Base-by-base conservation (phyloP, 92 coral and sea anemone genomes). In the Palythoa caribaeorum region DNA sequence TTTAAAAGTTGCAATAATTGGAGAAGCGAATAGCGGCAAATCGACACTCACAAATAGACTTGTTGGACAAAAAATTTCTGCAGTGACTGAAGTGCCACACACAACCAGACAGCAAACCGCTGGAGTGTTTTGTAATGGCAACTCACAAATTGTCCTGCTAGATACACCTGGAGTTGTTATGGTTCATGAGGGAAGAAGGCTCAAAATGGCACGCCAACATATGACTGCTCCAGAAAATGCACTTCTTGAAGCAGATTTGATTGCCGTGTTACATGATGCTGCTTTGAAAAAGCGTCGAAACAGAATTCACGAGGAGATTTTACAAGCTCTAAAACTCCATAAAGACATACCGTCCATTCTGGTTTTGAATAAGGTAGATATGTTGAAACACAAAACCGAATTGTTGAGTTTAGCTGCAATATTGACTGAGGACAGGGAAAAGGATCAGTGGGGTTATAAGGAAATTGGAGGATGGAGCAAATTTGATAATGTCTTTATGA, bases 81-180 rank as follows among this genome's bases (percentile, higher is more conserved):
- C 96, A n/a, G 99, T 97, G 6, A 97, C 99, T 3, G 88, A 92
- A 5, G 94, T 94, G 16, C 98, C 99, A 5, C 99, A 97, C 66
- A 97, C 99, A 10, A 97, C 99, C 38, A 90, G 99, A 57, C 98
- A 93, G 83, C 92, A 90, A 88, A 88, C 97, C 7, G 70, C 71
- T 0, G 99, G 98, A 3, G 95, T 94, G 17, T 90, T 91, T 65
- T 89, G 91, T 21, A 75, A 89, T 81, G 98, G 88, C 12, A 78
- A 87, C 75, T 71, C 94, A 14, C 99, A 97, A 73, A 74, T 97
- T 57, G 93, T 97, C 2, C 74, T 97, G 52, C 88, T 97, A 28
- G 99, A 97, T 83, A 97, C 99, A 19, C 99, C 99, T 13, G 99
- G 99, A 38, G 44, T 97, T 15, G 98, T 97, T 17, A 92, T 95